Evolutionary conservation across 1,140 invertebrate species (phyloP).

Genomic region (Drosophila watanabei): DNA sequence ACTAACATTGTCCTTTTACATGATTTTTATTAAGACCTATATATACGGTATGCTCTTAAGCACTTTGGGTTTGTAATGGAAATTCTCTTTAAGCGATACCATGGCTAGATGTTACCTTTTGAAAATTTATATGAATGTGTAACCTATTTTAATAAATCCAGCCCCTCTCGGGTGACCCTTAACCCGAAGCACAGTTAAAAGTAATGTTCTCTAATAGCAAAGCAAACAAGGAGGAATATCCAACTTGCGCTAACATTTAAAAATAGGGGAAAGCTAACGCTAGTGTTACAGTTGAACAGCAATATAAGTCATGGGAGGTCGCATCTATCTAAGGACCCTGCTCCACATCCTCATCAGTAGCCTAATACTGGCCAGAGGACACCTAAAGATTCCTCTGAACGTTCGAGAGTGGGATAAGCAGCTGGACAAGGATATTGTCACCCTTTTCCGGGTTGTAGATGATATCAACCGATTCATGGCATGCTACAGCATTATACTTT

Average conservation of each 20-base stretch:
- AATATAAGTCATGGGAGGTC: neutral
- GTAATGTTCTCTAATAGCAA: neutral
- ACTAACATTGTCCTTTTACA: neutral
- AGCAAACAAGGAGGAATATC: neutral
- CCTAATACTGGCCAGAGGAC: too few species aligned
- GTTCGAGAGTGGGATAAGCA: neutral
- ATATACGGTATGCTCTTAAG: neutral
- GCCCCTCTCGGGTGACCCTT: conserved; percentile 1
- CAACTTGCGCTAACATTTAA: too few species aligned
- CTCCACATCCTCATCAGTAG: too few species aligned
- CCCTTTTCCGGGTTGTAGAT: neutral
- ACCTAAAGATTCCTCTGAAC: too few species aligned
- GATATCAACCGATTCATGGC: neutral
- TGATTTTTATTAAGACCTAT: accelerated
- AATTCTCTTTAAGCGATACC: conserved; percentile 5
- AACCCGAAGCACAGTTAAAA: neutral
- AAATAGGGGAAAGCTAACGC: too few species aligned
- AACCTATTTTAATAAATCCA: neutral
- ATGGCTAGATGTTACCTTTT: neutral
- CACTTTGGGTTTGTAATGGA: conserved; percentile 5
- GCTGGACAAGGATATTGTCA: neutral
- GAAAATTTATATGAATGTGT: neutral
- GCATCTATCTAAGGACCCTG: too few species aligned
- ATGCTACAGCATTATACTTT: neutral
- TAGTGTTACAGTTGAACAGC: neutral